Evolutionary conservation across 2,888 invertebrate species (phyloP).

Genomic region (Drosophila kanekoi): DNA sequence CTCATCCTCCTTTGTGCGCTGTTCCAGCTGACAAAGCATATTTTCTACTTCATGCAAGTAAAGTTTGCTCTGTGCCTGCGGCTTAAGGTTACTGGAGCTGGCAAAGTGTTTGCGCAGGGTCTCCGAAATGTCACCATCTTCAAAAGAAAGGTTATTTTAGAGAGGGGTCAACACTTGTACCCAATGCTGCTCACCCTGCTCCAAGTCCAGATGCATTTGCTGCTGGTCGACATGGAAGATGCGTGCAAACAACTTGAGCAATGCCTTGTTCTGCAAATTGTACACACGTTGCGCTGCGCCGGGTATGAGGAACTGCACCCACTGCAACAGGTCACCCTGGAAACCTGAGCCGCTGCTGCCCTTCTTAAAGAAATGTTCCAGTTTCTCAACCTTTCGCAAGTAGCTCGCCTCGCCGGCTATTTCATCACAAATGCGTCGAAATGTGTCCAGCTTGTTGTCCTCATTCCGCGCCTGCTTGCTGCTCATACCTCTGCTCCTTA

Average conservation of each 20-base stretch:
- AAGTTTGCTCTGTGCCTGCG: constrained; percentile 89
- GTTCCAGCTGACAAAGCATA: constrained; percentile 90
- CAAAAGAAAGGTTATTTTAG: not conserved
- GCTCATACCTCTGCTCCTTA: constrained; percentile 40
- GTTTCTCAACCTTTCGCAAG: constrained; percentile 91
- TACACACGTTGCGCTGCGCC: constrained; percentile 93
- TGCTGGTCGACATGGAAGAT: constrained; percentile 91
- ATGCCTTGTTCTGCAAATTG: constrained; percentile 96
- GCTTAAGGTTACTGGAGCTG: constrained; percentile 87
- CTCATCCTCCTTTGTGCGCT: constrained; percentile 94
- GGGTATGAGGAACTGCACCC: constrained; percentile 94
- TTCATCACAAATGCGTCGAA: constrained; percentile 91
- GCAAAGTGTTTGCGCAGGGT: constrained; percentile 93
- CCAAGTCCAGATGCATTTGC: constrained; percentile 94
- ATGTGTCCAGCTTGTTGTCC: constrained; percentile 91
- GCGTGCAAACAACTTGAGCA: constrained; percentile 94
- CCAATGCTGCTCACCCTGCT: constrained; percentile 87
- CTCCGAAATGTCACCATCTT: constrained; percentile 92
- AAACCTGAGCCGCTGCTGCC: constrained; percentile 88
- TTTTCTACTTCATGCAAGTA: constrained; percentile 91
- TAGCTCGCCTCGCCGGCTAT: constrained; percentile 92
- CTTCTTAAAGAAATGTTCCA: constrained; percentile 88
- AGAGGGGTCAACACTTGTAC: not conserved
- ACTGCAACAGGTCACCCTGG: constrained; percentile 91
- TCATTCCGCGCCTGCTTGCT: constrained; percentile 80